A percentile compares a stretch with the other conserved stretches of the same genome.
Evolutionary conservation across 2,888 invertebrate genomes (phyloP).

Genomic region (Apantesis nais): DNA sequence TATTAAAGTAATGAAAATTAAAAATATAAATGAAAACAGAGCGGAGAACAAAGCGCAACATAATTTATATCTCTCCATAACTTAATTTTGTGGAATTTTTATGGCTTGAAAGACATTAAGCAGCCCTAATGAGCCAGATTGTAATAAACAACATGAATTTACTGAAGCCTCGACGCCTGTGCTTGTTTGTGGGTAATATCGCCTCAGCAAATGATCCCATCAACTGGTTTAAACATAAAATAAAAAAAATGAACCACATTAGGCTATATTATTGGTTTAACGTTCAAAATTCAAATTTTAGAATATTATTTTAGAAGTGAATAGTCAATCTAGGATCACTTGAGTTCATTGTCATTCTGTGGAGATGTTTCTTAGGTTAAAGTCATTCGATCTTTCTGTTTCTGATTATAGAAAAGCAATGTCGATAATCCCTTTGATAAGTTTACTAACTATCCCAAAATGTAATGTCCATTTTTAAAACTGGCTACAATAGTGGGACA

Average conservation of each 20-base stretch:
- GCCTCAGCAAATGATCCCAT: conserved; percentile 20
- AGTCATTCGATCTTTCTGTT: too few species aligned
- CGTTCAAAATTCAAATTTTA: neutral
- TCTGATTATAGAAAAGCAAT: too few species aligned
- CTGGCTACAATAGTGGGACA: too few species aligned
- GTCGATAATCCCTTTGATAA: too few species aligned
- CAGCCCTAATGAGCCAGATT: conserved; percentile 38
- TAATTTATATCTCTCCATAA: conserved; percentile 38
- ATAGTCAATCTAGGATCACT: neutral
- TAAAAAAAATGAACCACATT: conserved; percentile 18
- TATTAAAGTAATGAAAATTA: conserved; percentile 15
- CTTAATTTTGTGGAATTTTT: conserved; percentile 42
- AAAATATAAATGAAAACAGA: conserved; percentile 19
- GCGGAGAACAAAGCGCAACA: conserved; percentile 21
- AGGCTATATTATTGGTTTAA: neutral
- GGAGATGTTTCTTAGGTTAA: too few species aligned
- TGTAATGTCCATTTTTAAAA: too few species aligned
- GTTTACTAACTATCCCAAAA: too few species aligned
- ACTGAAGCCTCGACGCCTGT: conserved; percentile 14
- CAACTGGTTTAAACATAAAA: conserved; percentile 27
- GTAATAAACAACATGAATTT: conserved; percentile 36
- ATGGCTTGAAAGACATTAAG: conserved; percentile 43
- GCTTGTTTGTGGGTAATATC: conserved; percentile 33
- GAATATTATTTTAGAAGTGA: neutral
- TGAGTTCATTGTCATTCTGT: neutral